Evolutionary conservation across 92 coral and sea anemone species (phyloP), one percentile per base, ranked within the genome.

Genomic region (Paragorgia papillata): DNA sequence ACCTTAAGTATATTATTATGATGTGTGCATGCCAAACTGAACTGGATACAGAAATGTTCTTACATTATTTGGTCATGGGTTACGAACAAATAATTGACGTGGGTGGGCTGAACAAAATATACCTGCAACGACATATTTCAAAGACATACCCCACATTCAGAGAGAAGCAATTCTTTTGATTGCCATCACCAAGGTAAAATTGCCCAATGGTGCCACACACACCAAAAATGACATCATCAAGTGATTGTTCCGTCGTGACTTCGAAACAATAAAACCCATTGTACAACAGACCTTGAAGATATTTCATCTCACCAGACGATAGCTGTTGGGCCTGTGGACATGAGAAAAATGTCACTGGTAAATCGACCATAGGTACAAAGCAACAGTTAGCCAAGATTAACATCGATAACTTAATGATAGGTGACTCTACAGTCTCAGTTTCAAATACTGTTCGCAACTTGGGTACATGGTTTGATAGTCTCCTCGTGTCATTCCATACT

Each of bases 131-230:
- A 17, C 58, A 17, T 17, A 17, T n/a, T n/a, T n/a, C n/a, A n/a
- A n/a, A n/a, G n/a, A n/a, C 58, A 51, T 46, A 0, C 31, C 43
- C 89, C 82, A 66, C 82, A 15, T 75, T 66, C 13, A 56, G 44
- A 19, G 74, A 63, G 49, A 80, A 81, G 43, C 90, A 86, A 62
- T 86, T 81, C 30, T 86, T 81, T 48, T 81, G 61, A 53, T 86
- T 86, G 28, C 90, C 90, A 81, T 86, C 86, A 2, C 86, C 90
- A 29, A 86, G 81, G 39, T 86, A 81, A 14, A 86, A 48, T 60
- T 81, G 62, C n/a, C 89, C 82, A 7, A 74, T 57, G 8, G 28
- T 34, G 1, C 85, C 89, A 71, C 82, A 85, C 63, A 85, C 57
- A 14, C 89, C 85, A 65, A 85, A 80, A 9, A 80, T 48, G 22